Evolutionary conservation across 1,140 invertebrate genomes (phyloP), one percentile per base, ranked within the genome.

Genomic region (Pentalonia nigronervosa): DNA sequence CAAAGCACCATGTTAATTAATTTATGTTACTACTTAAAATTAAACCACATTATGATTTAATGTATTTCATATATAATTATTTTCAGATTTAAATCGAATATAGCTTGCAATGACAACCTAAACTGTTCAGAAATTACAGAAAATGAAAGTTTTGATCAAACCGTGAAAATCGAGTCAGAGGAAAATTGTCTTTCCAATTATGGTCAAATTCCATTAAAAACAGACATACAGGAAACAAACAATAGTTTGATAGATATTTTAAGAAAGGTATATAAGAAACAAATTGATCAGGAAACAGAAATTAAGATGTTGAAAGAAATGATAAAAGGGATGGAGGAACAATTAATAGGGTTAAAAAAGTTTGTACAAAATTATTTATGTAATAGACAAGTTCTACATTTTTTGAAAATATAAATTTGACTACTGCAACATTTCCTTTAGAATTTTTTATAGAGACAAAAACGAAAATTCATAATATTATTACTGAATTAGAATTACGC

Each of bases 101-200:
- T 87, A 45, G 7, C 84, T 2, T 11, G 7, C 41, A 48, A 87
- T 11, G n/a, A 50, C 2, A 34, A 34, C 48, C 2, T 7, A n/a
- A 50, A 34, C 48, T 34, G 36, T 88, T 48, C 25, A 48, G 87
- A 34, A 7, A 17, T 50, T 14, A 47, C 17, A 0, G n/a, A 88
- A 88, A 50, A 88, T 88, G 87, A 88, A 53, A 53, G 25, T 53
- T 50, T 88, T n/a, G 9, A 88, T 50, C 87, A 88, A 34, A 50
- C 30, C n/a, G 30, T 1, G 25, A 3, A 47, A 47, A 6, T 8
- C 3, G 48, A 88, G n/a, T 11, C 8, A 14, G 47, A 88, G 11
- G 30, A 53, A 0, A 25, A 53, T 11, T 6, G 6, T 30, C 14
- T 48, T 34, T 25, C 45, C 45, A 14, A 87, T 87, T 47, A 21